Percentiles rank a stretch among this genome's conserved stretches.
phyloP scores from a whole-genome alignment of 1,140 invertebrate genomes.

The Drosophila repleta region DNA sequence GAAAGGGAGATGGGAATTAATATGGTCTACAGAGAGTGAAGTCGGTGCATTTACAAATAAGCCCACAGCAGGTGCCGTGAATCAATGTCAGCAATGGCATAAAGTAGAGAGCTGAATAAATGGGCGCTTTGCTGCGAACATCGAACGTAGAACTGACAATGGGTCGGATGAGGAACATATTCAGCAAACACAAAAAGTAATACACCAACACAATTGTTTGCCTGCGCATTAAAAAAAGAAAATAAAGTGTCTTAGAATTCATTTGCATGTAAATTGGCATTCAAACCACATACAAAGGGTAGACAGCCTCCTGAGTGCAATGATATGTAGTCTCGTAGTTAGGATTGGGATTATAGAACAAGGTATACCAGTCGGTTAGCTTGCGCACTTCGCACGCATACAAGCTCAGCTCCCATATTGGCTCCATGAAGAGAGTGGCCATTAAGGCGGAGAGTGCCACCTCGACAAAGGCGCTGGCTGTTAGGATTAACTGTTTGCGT shows the following conservation, averaged over 20 bases:
- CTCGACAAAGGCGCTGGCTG: slow-evolving; percentile 92
- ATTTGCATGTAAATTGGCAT: not conserved
- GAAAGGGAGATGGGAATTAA: not conserved
- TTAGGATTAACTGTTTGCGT: slow-evolving; percentile 89
- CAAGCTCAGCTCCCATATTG: slow-evolving; percentile 89
- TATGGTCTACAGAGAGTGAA: not conserved
- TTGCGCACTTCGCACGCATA: slow-evolving; percentile 90
- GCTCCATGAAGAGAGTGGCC: slow-evolving; percentile 91
- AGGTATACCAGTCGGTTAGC: slow-evolving; percentile 97
- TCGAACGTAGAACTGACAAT: slow-evolving; percentile 63
- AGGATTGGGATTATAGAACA: slow-evolving; percentile 96
- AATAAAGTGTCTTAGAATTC: not conserved
- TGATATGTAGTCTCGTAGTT: slow-evolving; percentile 95
- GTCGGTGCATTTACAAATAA: slow-evolving; percentile 86
- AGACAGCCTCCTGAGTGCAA: slow-evolving; percentile 98
- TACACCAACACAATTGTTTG: slow-evolving; percentile 98
- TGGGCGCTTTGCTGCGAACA: slow-evolving; percentile 73
- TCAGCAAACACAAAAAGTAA: slow-evolving; percentile 92
- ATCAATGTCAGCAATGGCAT: slow-evolving; percentile 94
- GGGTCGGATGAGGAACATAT: slow-evolving; percentile 88
- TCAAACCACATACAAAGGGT: slow-evolving; percentile 92
- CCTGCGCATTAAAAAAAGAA: slow-evolving; percentile 85
- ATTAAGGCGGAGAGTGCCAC: slow-evolving; percentile 89
- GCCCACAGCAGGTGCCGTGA: slow-evolving; percentile 95
- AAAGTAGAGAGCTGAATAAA: slow-evolving; percentile 97